Evolutionary conservation across 2,888 invertebrate species (phyloP), one percentile per base, ranked within the genome.

Genomic region (Pelosia muscerda): DNA sequence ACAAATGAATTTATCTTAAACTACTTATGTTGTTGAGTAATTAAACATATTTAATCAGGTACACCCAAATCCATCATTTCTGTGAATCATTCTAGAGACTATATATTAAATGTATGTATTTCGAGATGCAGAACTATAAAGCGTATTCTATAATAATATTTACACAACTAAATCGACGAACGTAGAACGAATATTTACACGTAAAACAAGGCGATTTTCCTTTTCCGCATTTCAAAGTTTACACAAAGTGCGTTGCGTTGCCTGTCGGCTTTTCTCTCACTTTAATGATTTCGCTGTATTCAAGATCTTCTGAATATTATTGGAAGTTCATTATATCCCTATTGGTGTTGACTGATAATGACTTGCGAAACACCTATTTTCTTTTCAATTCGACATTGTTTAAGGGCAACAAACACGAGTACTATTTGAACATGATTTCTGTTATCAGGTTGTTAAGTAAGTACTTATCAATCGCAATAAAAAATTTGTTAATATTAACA

Each of bases 221-320:
- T 75, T 84, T 77, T 85, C 84, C 84, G 83, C 81, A 78, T 84
- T 87, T 86, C 84, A 82, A 84, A 87, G 85, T 86, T 84, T 84
- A 84, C 82, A 84, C 74, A 69, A 77, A 79, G 76, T 75, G 75
- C 81, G 77, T 78, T 77, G 82, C 76, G 78, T 82, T 77, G 81
- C 81, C 76, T 84, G 84, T 85, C 83, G 77, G 82, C 84, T 81
- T 82, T 81, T 74, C 77, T 82, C 76, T 71, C 73, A 74, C 73
- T 78, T 73, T 87, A 88, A 88, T 86, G 81, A 81, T 83, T 81
- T 83, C 84, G 86, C 85, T 86, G 86, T 86, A 86, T 86, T 87
- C 81, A 81, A 83, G 79, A 72, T 76, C 72, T 78, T 79, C 75
- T 82, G 81, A 85, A 85, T 83, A 84, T 84, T 82, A 79, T 80